A percentile compares a stretch with the other conserved stretches of the same genome.
Evolutionary conservation across 2,113 vertebrate genomes (phyloP).

Genomic region (Seriola rivoliana): DNA sequence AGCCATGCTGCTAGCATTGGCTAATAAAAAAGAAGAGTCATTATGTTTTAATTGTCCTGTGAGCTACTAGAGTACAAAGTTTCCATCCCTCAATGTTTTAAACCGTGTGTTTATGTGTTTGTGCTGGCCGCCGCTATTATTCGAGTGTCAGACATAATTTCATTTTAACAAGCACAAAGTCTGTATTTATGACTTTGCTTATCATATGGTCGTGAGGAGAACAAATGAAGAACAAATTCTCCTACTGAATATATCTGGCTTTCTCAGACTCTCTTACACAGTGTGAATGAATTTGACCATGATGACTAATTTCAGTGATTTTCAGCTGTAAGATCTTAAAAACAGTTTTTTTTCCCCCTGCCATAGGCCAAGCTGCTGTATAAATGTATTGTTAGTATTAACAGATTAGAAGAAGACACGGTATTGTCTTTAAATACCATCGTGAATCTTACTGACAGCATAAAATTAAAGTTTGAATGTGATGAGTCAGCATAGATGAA

Average conservation of each 20-base stretch:
- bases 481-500: constrained; percentile 18
- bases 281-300: neutral
- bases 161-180: neutral
- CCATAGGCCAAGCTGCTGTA: neutral
- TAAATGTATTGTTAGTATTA: neutral
- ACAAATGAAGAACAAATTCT: neutral
- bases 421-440: constrained; percentile 24
- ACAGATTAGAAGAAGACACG: constrained; percentile 2
- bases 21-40: neutral
- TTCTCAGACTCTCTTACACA: neutral
- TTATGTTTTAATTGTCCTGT: neutral
- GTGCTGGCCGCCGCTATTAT: too few species aligned
- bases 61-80: neutral
- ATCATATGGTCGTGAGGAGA: neutral
- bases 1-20: neutral
- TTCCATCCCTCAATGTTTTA: too few species aligned
- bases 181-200: neutral
- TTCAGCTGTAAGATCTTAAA: neutral
- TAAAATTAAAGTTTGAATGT: constrained; percentile 30
- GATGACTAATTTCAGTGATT: constrained; percentile 8
- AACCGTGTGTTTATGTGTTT: too few species aligned
- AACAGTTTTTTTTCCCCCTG: neutral
- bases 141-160: too few species aligned
- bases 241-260: neutral
- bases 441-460: constrained; percentile 37